These are phyloP conservation scores for Crotalus viridis DNA, from an alignment of 2,113 vertebrate genomes.

Conservation along the genomic window DNA sequence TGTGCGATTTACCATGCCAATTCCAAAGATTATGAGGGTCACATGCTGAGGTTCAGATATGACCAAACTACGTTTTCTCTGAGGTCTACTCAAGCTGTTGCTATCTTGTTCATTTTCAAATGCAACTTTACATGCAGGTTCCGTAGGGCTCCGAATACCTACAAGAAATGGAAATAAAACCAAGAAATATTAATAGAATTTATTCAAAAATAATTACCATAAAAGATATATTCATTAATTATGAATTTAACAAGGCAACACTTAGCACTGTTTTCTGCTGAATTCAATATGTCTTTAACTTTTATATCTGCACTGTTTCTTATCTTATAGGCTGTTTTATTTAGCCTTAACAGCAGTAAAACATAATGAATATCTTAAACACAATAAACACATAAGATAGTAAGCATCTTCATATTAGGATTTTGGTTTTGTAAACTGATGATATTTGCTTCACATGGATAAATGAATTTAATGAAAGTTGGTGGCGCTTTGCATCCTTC, in stretches of 20 bases:
- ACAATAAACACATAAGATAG: not conserved
- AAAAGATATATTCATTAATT: not conserved
- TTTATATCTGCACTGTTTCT: not conserved
- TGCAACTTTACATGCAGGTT: constrained; percentile 84
- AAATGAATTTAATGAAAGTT: not conserved
- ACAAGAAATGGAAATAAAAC: not conserved
- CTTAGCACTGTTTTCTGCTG: not conserved
- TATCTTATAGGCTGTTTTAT: not conserved
- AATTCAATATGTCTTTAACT: not conserved
- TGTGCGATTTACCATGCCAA: constrained; percentile 96
- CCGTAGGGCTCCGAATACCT: constrained; percentile 83
- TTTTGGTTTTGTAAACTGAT: not conserved
- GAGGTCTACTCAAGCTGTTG: constrained; percentile 72
- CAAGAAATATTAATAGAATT: not conserved
- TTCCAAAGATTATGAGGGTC: constrained; percentile 93
- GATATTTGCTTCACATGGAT: not conserved
- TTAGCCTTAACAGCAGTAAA: not conserved
- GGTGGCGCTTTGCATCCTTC: not conserved
- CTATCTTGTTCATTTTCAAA: constrained; percentile 92
- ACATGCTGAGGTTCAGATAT: constrained; percentile 89
- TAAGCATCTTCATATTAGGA: not conserved
- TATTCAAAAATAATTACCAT: not conserved
- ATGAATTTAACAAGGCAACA: not conserved
- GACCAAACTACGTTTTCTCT: constrained; percentile 87
- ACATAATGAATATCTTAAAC: not conserved